Percentiles rank a stretch among this genome's conserved stretches.
Evolutionary conservation across 2,888 invertebrate genomes (phyloP).

Genomic region (Alloplasta piceator): DNA sequence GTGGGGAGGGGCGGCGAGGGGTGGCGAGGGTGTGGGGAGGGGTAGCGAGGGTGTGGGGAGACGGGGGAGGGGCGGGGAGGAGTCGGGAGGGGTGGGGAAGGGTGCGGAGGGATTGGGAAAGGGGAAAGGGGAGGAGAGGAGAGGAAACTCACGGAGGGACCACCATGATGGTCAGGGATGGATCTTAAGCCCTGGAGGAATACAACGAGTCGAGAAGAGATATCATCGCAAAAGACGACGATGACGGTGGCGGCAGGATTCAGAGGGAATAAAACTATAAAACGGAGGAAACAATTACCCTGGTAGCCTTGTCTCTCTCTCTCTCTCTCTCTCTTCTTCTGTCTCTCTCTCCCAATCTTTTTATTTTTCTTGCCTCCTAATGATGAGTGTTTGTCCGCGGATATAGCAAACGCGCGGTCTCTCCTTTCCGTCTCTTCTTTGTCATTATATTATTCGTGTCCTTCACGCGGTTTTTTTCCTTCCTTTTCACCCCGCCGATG

Average conservation of each 20-base stretch:
- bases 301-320: conserved; percentile 45
- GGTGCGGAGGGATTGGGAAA: too few relatives aligned
- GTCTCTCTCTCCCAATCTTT: neutral
- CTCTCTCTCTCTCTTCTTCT: conserved; percentile 14
- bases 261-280: conserved; percentile 81
- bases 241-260: conserved; percentile 42
- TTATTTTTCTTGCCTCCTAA: conserved; percentile 66
- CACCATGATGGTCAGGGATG: conserved; percentile 75
- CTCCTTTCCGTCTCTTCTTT: conserved; percentile 10
- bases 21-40: too few relatives aligned
- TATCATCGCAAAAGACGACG: conserved; percentile 76
- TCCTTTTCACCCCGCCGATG: neutral
- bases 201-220: conserved; percentile 77
- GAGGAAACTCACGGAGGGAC: conserved; percentile 47
- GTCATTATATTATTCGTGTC: neutral
- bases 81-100: too few relatives aligned
- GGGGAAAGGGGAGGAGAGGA: conserved; percentile 53
- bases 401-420: conserved; percentile 9
- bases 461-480: neutral
- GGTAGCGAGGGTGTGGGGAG: too few relatives aligned
- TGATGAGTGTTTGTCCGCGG: conserved; percentile 79
- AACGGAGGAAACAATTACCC: conserved; percentile 83
- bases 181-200: conserved; percentile 74
- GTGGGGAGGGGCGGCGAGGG: too few relatives aligned
- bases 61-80: too few relatives aligned